These are phyloP conservation scores for Rhipidura dahli DNA, from an alignment of 2,113 vertebrate species.

Conservation along the genomic window DNA sequence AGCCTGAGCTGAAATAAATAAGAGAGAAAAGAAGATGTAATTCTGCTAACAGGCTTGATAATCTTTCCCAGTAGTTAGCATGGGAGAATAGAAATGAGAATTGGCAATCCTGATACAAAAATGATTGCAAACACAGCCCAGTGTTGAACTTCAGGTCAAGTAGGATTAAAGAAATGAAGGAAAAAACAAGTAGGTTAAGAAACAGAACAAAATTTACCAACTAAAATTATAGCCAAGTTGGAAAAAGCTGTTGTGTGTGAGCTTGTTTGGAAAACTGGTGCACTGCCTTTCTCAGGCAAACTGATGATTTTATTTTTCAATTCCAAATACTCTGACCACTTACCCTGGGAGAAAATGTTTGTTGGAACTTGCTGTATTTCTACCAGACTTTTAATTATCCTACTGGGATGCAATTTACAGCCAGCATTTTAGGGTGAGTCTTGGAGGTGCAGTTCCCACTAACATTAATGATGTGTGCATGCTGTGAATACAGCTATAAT, in stretches of 20 bases:
- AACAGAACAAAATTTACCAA: not conserved
- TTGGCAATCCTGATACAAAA: not conserved
- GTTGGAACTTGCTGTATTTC: constrained; percentile 3
- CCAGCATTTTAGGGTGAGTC: not conserved
- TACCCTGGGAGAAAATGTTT: constrained; percentile 10
- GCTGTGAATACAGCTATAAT: constrained; percentile 13
- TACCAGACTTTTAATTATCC: constrained; percentile 20
- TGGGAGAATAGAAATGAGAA: not conserved
- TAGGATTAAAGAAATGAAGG: not conserved
- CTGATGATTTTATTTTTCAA: not conserved
- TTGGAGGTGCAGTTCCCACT: not conserved
- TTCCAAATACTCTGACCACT: not conserved
- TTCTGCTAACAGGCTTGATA: not conserved
- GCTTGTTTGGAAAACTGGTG: not conserved
- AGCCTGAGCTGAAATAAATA: not conserved
- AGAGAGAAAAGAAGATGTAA: not conserved
- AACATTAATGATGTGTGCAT: not conserved
- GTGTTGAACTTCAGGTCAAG: not conserved
- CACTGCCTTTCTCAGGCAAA: not conserved
- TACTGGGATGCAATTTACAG: not conserved
- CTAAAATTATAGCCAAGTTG: not conserved
- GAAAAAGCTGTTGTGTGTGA: not conserved
- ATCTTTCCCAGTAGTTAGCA: not conserved
- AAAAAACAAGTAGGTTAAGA: not conserved
- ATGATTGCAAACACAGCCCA: not conserved